Evolutionary conservation across 2,113 vertebrate species (phyloP), one percentile per base, ranked within the genome.

Genomic region (Dasypus novemcinctus): DNA sequence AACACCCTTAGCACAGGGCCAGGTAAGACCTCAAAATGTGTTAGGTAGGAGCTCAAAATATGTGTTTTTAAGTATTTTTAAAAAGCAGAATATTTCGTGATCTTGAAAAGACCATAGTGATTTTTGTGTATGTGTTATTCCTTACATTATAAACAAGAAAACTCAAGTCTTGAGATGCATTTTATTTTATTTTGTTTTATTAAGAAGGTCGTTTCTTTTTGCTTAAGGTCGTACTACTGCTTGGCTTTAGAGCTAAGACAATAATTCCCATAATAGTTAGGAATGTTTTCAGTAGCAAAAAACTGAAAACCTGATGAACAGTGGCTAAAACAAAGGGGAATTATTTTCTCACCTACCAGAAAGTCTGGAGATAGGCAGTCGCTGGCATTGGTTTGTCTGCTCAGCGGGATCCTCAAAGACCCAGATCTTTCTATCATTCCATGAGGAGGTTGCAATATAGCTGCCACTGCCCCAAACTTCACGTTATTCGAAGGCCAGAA

Each of bases 61-160:
- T 3, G 0, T 64, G 46, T 86, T 64, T 93, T 90, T 66, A 90
- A 85, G 80, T 38, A 90, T 90, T 85, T 64, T 20, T 38, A 57
- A 75, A 57, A 72, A 57, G 7, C 46, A 49, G 21, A 76, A 69
- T 68, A 27, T 59, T 79, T 86, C 64, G 49, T 72, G 61, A 83
- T 92, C 78, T 89, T 83, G 52, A 78, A 83, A 88, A 83, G 38
- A 80, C 46, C 38, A 74, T 23, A 92, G 43, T 66, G 33, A 33
- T 81, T 36, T 49, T 82, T 71, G 63, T 46, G n/a, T 71, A 59
- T 59, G 57, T 78, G 61, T 83, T 88, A 52, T 68, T 68, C 29
- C n/a, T 63, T n/a, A 78, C 43, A 71, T 93, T 89, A 43, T 31
- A 88, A 92, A 63, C 63, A 75, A 92, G 69, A 69, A 83, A 88